phyloP scores from a whole-genome alignment of 1,140 invertebrate species.

The Hycleus cichorii region DNA sequence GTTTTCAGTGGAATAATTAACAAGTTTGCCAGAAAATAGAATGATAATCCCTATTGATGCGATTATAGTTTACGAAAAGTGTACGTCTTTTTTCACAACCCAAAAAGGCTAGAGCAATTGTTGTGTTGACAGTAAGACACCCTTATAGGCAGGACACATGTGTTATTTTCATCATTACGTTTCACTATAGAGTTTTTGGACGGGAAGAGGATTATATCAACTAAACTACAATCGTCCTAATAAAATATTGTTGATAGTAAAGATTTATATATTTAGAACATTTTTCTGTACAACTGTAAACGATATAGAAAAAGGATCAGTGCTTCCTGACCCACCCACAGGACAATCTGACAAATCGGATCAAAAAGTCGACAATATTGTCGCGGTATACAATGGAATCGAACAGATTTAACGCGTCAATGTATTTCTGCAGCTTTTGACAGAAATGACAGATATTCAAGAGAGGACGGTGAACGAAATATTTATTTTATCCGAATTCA shows the following conservation, averaged over 20 bases:
- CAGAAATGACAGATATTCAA: slow-evolving; percentile 6
- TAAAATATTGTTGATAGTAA: background rate
- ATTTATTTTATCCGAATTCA: no score
- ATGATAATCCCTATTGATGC: no score
- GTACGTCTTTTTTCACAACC: no score
- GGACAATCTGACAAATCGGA: slow-evolving; percentile 41
- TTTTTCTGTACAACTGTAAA: slow-evolving; percentile 21
- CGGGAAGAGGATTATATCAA: slow-evolving; percentile 38
- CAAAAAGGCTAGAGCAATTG: slow-evolving; percentile 28
- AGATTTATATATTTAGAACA: background rate
- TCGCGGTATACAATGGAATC: slow-evolving; percentile 34
- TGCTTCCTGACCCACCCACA: slow-evolving; percentile 37
- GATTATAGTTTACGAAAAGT: no score
- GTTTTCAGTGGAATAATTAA: background rate
- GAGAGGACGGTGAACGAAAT: no score
- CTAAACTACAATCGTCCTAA: slow-evolving; percentile 20
- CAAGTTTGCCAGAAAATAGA: background rate
- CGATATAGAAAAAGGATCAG: slow-evolving; percentile 40
- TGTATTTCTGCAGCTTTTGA: slow-evolving; percentile 24
- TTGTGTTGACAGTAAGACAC: slow-evolving; percentile 41
- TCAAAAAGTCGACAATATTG: slow-evolving; percentile 44
- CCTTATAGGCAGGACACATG: slow-evolving; percentile 39
- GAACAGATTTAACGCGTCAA: slow-evolving; percentile 33
- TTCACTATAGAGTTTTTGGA: slow-evolving; percentile 21
- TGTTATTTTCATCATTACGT: slow-evolving; percentile 42